phyloP scores from a whole-genome alignment of 2,113 vertebrate species.

The Erinaceus europaeus region DNA sequence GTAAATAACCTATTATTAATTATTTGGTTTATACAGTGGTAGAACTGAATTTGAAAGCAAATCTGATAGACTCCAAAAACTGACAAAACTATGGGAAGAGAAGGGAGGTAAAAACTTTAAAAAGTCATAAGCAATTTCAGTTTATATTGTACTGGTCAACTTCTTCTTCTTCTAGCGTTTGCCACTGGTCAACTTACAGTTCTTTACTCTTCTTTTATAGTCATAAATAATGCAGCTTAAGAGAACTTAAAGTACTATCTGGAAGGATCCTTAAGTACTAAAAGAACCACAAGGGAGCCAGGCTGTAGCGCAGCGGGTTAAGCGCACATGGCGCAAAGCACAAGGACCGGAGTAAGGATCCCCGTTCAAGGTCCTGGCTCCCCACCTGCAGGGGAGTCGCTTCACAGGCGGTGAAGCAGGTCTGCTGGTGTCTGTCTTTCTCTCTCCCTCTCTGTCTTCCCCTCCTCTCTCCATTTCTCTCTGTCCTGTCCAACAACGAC shows the following conservation, averaged over 20 bases:
- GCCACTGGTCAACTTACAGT: constrained; percentile 15
- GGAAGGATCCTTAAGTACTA: constrained; percentile 47
- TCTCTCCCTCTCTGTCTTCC: too few relatives aligned
- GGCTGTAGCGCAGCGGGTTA: too few relatives aligned
- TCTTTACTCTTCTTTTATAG: constrained; percentile 8
- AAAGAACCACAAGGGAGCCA: too few relatives aligned
- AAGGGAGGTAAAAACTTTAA: background rate
- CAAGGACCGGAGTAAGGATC: too few relatives aligned
- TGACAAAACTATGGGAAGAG: background rate
- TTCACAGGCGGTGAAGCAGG: too few relatives aligned
- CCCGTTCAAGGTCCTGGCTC: too few relatives aligned
- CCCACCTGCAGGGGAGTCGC: too few relatives aligned
- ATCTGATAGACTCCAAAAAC: background rate
- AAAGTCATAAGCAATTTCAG: background rate
- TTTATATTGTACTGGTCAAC: background rate
- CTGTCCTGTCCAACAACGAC: too few relatives aligned
- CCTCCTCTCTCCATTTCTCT: too few relatives aligned
- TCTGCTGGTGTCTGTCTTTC: too few relatives aligned
- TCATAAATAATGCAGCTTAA: constrained; percentile 61
- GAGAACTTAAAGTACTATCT: constrained; percentile 24
- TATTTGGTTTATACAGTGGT: background rate
- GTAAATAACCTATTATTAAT: background rate
- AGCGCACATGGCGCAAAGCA: too few relatives aligned
- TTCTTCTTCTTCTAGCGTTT: too few relatives aligned
- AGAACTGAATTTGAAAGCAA: background rate